Percentiles rank a stretch among this genome's conserved stretches.
These are phyloP conservation scores for Melieria crassipennis DNA, from an alignment of 2,888 invertebrate species.

Conservation along the genomic window DNA sequence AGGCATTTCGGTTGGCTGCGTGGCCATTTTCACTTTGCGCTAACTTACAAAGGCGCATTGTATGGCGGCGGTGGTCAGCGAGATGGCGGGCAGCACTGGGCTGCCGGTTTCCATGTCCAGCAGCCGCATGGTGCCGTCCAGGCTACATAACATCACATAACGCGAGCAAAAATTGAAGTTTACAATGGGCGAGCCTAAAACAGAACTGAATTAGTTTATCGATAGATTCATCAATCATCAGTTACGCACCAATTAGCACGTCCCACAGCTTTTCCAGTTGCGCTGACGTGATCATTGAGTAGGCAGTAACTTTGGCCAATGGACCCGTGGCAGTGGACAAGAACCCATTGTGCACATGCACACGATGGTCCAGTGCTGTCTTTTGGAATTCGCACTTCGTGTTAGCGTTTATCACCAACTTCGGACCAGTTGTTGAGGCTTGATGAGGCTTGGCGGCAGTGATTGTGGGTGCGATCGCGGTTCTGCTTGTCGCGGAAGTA, in stretches of 20 bases:
- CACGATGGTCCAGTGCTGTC: conserved; percentile 65
- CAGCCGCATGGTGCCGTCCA: conserved; percentile 63
- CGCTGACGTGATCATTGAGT: conserved; percentile 57
- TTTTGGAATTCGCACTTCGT: conserved; percentile 60
- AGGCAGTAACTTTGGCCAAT: conserved; percentile 69
- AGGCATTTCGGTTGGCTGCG: too few species aligned
- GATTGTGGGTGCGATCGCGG: conserved; percentile 6
- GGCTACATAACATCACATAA: conserved; percentile 62
- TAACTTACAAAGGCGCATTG: conserved; percentile 63
- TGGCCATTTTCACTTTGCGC: too few species aligned
- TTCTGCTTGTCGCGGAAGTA: conserved; percentile 39
- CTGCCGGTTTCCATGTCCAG: conserved; percentile 58
- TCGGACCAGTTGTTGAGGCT: conserved; percentile 49
- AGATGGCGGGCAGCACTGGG: conserved; percentile 60
- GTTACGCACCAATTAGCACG: conserved; percentile 71
- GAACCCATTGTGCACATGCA: conserved; percentile 67
- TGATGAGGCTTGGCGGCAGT: conserved; percentile 42
- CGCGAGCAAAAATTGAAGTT: conserved; percentile 62
- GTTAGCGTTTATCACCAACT: conserved; percentile 50
- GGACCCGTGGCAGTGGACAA: conserved; percentile 72
- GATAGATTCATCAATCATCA: not conserved
- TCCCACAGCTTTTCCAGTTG: conserved; percentile 73
- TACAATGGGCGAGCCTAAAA: conserved; percentile 60
- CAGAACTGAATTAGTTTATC: not conserved
- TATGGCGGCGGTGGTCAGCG: conserved; percentile 56